These are phyloP conservation scores for Popillia japonica DNA, from an alignment of 1,140 invertebrate species.

Conservation along the genomic window DNA sequence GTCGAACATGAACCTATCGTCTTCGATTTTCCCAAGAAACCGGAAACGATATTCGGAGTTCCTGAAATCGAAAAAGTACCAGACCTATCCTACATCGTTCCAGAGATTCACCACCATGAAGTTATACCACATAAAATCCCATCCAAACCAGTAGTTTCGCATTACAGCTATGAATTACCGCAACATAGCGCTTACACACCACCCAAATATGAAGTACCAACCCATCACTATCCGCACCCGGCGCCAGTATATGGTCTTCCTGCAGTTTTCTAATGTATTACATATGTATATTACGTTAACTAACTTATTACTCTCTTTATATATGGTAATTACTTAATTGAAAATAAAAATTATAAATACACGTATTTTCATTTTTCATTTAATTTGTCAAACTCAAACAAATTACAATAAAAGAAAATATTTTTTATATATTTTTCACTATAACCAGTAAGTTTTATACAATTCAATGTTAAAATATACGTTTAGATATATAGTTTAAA, in stretches of 20 bases:
- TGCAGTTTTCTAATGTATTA: not conserved
- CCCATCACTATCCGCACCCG: not conserved
- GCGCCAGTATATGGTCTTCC: constrained; percentile 7
- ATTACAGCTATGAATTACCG: not conserved
- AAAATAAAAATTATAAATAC: too few relatives aligned
- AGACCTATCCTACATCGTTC: not conserved
- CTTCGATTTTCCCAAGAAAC: not conserved
- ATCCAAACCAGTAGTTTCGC: not conserved
- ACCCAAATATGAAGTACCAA: not conserved
- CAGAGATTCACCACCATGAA: not conserved
- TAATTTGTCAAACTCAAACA: too few relatives aligned
- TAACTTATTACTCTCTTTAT: not conserved
- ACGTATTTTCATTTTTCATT: too few relatives aligned
- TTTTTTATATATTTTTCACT: too few relatives aligned
- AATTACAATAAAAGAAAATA: too few relatives aligned
- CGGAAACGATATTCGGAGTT: not conserved
- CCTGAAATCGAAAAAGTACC: not conserved
- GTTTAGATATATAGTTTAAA: too few relatives aligned
- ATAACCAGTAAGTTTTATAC: too few relatives aligned
- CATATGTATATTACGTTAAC: not conserved
- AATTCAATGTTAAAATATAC: too few relatives aligned
- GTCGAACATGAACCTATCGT: not conserved
- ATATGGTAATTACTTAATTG: not conserved
- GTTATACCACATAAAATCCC: not conserved
- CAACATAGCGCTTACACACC: not conserved